Evolutionary conservation across 1,140 invertebrate genomes (phyloP).

Genomic region (Trissolcus basalis): DNA sequence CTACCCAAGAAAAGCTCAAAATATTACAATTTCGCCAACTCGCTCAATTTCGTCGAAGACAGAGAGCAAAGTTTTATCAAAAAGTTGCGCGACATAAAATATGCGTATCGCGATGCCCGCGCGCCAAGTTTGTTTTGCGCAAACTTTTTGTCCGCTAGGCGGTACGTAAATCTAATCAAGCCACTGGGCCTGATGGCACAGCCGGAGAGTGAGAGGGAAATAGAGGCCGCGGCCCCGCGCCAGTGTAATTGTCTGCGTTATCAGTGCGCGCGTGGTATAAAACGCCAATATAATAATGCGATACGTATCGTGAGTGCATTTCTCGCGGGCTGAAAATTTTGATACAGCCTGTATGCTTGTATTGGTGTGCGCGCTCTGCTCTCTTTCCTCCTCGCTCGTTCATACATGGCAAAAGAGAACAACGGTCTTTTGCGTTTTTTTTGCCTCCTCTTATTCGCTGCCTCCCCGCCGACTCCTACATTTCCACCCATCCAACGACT

Average conservation of each 20-base stretch:
- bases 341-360: constrained; percentile 36
- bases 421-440: constrained; percentile 59
- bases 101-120: constrained; percentile 47
- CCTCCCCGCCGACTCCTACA: constrained; percentile 57
- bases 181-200: too few species aligned
- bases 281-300: constrained; percentile 30
- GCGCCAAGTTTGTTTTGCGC: constrained; percentile 24
- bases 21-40: constrained; percentile 57
- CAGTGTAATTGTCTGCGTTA: constrained; percentile 22
- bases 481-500: constrained; percentile 58
- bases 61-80: constrained; percentile 48
- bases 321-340: constrained; percentile 40
- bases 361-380: constrained; percentile 9
- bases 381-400: constrained; percentile 20
- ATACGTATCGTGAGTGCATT: constrained; percentile 33
- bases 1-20: constrained; percentile 57
- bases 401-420: constrained; percentile 51
- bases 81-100: constrained; percentile 58
- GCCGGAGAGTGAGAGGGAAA: constrained; percentile 25
- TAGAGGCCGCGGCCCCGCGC: neutral
- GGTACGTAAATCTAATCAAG: constrained; percentile 45
- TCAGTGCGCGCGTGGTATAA: constrained; percentile 24
- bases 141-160: constrained; percentile 22
- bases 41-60: constrained; percentile 52
- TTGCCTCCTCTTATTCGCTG: constrained; percentile 56